Base-by-base conservation (phyloP, 2,797 vertebrate species). In the Chaenodraco wilsoni region DNA sequence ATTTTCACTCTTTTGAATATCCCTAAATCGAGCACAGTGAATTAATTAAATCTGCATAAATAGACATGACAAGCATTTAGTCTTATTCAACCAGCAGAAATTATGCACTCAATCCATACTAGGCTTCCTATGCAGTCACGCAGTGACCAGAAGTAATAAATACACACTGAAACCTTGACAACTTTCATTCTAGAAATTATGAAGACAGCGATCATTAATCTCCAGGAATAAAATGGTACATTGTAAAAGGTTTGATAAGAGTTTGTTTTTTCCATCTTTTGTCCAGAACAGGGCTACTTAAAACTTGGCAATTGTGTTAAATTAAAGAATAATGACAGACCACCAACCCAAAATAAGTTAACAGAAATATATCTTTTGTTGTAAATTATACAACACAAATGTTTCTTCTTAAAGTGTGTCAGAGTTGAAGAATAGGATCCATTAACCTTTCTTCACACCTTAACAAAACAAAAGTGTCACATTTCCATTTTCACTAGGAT, bases 101-200 rank as follows among this genome's bases (percentile, higher is more conserved):
- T 65, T 68, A 81, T 78, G 72, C 55, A 78, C 72, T 85, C 72
- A 82, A 55, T 84, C 86, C 79, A 90, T 84, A 82, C 19, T 37
- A 37, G 33, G 33, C 8, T 37, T 37, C 33, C 19, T 61, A 89
- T 81, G 65, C 59, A 83, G 84, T 87, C 85, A 91, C 81, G 87
- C 78, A 78, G 81, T 91, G 74, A 91, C 84, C 65, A 89, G 83
- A 87, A 59, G 86, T 85, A 87, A 93, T 91, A 92, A 90, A 92
- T 92, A 91, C 78, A 79, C 49, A 69, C 67, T 76, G 84, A 91
- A 83, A 90, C 69, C 88, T 88, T 49, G 88, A 94, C 85, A 93
- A 91, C 87, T 91, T 94, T 93, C 89, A 91, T 92, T 95, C 88
- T 90, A 89, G 90, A 95, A 84, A 91, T 92, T 82, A 89, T 77